phyloP scores from a whole-genome alignment of 2,113 vertebrate species.

The Poicephalus gulielmi region DNA sequence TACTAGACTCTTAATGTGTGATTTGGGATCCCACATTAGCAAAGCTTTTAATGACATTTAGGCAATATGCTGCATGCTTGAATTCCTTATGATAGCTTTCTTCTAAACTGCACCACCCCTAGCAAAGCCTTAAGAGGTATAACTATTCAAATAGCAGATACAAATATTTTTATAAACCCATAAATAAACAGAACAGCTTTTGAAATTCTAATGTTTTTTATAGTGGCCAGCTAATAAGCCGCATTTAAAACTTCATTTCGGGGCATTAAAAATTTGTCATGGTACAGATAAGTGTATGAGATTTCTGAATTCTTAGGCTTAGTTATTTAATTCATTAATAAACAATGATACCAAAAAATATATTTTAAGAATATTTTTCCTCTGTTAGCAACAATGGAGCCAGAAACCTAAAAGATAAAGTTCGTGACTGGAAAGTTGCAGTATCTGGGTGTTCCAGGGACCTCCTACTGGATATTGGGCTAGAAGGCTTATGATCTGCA shows the following conservation, averaged over 20 bases:
- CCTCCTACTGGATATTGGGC: not conserved
- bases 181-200: not conserved
- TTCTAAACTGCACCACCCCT: not conserved
- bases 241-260: not conserved
- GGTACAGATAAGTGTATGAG: not conserved
- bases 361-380: not conserved
- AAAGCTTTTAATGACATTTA: slow-evolving; percentile 39
- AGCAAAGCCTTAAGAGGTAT: not conserved
- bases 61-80: not conserved
- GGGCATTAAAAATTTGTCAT: not conserved
- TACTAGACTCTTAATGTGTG: not conserved
- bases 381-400: not conserved
- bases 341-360: not conserved
- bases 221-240: not conserved
- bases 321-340: not conserved
- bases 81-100: slow-evolving; percentile 3
- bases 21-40: slow-evolving; percentile 20
- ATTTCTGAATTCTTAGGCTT: not conserved
- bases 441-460: not conserved
- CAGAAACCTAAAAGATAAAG: not conserved
- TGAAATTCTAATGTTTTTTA: not conserved
- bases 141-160: not conserved
- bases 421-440: not conserved
- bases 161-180: not conserved
- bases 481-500: not conserved